These are phyloP conservation scores for Cladorhizidae sp. DNA, from an alignment of 37 sponge, comb jelly and placozoan genomes.

Conservation along the genomic window DNA sequence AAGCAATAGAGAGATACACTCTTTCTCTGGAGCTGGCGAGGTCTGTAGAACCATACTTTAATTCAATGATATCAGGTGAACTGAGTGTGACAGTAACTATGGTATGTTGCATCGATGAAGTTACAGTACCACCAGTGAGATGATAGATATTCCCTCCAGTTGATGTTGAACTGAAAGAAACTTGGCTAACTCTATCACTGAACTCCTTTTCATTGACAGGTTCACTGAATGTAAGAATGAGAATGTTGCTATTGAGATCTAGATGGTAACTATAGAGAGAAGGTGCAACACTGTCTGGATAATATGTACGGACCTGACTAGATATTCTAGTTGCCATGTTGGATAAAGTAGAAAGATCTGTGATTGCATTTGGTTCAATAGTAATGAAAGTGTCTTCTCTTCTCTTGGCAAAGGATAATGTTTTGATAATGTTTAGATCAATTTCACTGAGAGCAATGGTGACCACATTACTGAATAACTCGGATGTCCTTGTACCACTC, in stretches of 20 bases:
- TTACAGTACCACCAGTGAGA: slow-evolving; percentile 70
- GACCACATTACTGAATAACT: slow-evolving; percentile 58
- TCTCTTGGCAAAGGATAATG: slow-evolving; percentile 69
- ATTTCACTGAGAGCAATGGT: slow-evolving; percentile 45
- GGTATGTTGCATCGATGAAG: slow-evolving; percentile 32
- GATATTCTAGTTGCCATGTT: slow-evolving; percentile 33
- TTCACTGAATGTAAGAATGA: slow-evolving; percentile 76
- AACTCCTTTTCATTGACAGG: slow-evolving; percentile 57
- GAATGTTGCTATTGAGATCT: slow-evolving; percentile 61
- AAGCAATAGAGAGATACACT: slow-evolving; percentile 60
- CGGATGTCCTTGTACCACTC: slow-evolving; percentile 62
- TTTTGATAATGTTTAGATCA: slow-evolving; percentile 79
- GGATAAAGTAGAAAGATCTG: slow-evolving; percentile 66
- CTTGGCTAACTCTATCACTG: background rate
- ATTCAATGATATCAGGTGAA: slow-evolving; percentile 54
- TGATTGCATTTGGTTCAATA: slow-evolving; percentile 57
- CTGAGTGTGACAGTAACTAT: slow-evolving; percentile 53
- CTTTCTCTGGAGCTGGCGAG: slow-evolving; percentile 33
- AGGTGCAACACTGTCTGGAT: slow-evolving; percentile 52
- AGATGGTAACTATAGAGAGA: slow-evolving; percentile 49
- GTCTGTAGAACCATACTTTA: slow-evolving; percentile 45
- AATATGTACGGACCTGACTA: slow-evolving; percentile 43
- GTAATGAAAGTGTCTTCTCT: slow-evolving; percentile 56
- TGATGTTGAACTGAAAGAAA: slow-evolving; percentile 47
- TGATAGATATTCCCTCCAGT: slow-evolving; percentile 28